These are phyloP conservation scores for Ecliptopera silaceata DNA, from an alignment of 2,888 invertebrate genomes.

Conservation along the genomic window DNA sequence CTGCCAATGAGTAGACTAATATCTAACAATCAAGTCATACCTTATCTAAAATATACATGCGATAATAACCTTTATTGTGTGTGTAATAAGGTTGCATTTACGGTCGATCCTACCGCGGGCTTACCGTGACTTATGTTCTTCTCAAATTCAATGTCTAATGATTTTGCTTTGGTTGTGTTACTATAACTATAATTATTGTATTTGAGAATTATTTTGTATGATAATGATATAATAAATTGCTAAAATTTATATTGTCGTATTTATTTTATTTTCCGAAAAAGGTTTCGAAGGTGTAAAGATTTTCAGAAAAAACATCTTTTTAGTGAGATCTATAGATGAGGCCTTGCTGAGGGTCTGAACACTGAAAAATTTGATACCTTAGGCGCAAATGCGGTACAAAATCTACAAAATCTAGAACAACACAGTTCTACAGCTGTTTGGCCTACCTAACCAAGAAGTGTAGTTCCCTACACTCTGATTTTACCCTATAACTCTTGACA, in stretches of 20 bases:
- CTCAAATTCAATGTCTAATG: constrained; percentile 78
- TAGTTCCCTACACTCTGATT: no score
- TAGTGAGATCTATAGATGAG: no score
- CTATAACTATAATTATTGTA: constrained; percentile 78
- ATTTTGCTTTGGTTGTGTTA: constrained; percentile 83
- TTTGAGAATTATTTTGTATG: constrained; percentile 82
- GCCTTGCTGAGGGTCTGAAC: no score
- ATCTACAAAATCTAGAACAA: no score
- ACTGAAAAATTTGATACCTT: no score
- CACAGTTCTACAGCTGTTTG: no score
- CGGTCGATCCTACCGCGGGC: constrained; percentile 55
- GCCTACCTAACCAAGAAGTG: no score
- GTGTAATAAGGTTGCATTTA: constrained; percentile 70
- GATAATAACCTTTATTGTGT: constrained; percentile 54
- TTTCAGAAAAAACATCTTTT: no score
- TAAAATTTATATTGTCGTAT: constrained; percentile 49
- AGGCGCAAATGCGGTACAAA: no score
- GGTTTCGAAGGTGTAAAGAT: no score
- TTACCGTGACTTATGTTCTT: constrained; percentile 63
- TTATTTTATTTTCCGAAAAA: no score
- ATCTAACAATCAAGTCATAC: constrained; percentile 63
- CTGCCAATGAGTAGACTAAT: constrained; percentile 71
- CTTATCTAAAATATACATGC: constrained; percentile 50
- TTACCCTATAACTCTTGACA: no score
- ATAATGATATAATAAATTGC: constrained; percentile 81